Conservation (phyloP, 2,888 invertebrate genomes). For the Macrophya alboannulata region DNA sequence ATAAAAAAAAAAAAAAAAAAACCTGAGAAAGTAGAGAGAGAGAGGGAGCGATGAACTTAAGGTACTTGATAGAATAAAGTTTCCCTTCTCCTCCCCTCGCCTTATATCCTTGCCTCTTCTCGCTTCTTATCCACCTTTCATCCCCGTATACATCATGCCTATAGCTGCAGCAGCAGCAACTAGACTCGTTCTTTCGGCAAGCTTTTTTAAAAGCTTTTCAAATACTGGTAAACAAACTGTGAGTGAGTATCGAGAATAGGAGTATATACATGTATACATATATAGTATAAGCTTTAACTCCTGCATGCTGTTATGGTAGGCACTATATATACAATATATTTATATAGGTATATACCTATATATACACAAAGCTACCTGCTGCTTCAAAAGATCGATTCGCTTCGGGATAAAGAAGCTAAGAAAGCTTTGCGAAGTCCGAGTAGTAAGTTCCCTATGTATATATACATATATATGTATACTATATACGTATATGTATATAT, state of each 20-base stretch:
- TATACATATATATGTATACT: neutral
- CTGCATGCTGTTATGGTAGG: neutral
- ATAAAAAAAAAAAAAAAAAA: neutral
- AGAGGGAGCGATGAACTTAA: conserved; percentile 3
- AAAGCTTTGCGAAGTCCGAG: conserved; percentile 1
- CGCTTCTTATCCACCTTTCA: neutral
- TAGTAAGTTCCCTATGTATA: neutral
- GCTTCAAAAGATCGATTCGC: neutral
- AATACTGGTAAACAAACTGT: conserved; percentile 31
- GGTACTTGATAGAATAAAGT: conserved; percentile 36
- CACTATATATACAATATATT: neutral
- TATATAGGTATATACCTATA: neutral
- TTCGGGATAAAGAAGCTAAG: neutral
- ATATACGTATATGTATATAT: neutral
- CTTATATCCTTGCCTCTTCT: neutral
- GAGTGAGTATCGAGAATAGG: neutral
- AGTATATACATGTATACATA: neutral
- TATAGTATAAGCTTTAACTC: neutral
- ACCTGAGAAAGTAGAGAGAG: neutral
- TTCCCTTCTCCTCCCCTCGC: neutral
- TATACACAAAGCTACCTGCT: neutral
- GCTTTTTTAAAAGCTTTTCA: conserved; percentile 35
- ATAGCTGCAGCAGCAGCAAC: neutral
- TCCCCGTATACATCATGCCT: no score
- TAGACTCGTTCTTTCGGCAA: neutral